Base-by-base conservation (phyloP, 2,113 vertebrate genomes). In the Trematocara nigrifrons region DNA sequence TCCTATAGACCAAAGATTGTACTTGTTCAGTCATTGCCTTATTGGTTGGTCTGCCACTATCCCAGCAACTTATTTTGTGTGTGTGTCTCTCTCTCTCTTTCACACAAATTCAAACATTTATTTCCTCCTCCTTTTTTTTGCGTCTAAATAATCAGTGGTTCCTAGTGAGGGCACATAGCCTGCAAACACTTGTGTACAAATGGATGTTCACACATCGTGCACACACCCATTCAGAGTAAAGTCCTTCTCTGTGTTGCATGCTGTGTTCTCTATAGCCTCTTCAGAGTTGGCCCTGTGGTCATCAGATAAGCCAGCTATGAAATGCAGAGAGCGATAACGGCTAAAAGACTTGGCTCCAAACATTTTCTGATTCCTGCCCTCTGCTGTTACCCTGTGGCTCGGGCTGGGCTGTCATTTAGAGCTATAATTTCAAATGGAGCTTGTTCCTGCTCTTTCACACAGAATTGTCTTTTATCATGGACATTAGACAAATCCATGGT, bases 291-390 rank as follows among this genome's bases (percentile, higher is more conserved):
- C 82, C 83, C 82, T 3, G 26, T 80, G 87, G 91, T 91, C 89
- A 92, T 91, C 91, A 88, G 93, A 93, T 93, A 93, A 91, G 79
- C 74, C 77, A 12, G 1, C 49, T 79, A 71, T 90, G 81, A 91
- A 91, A 84, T 77, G 53, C 84, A 86, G 52, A 83, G 40, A 77
- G 81, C 2, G 89, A 93, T 93, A 92, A 91, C 56, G 0, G 56
- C 80, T 51, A 61, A 57, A 82, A 90, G 86, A 85, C 84, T 91
- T 84, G 53, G 87, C 86, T 85, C 86, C 82, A 82, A 77, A 85
- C 83, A 79, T 86, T 87, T 89, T 89, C 61, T 20, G 71, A 69
- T 81, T 86, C 52, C 49, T 84, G 89, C 80, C 87, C 85, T 88
- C 26, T 49, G 86, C 86, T 76, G 86, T 87, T 90, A 45, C 86